Evolutionary conservation across 53 echinoderm and acorn worm species (phyloP).

Genomic region (Mesocentrotus franciscanus): DNA sequence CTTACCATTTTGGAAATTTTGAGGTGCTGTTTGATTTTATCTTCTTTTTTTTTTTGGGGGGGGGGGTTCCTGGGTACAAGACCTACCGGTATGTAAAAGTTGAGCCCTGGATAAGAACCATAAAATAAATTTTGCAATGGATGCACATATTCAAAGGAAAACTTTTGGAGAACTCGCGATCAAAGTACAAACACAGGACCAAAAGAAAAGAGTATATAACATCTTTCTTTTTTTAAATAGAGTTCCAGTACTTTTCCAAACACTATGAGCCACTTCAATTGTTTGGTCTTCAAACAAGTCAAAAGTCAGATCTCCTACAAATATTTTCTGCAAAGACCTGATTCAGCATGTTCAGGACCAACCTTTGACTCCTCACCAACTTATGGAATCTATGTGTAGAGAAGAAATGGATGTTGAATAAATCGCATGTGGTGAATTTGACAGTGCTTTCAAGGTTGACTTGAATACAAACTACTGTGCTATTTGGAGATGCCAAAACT

Average conservation of each 20-base stretch:
- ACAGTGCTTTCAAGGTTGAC: not conserved
- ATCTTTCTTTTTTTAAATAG: not conserved
- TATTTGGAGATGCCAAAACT: no score
- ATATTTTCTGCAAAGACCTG: not conserved
- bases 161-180: not conserved
- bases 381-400: not conserved
- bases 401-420: not conserved
- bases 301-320: not conserved
- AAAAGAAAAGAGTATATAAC: not conserved
- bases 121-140: no score
- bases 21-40: no score
- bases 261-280: not conserved
- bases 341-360: not conserved
- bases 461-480: not conserved
- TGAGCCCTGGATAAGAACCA: no score
- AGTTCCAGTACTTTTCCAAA: conserved; percentile 27
- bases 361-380: not conserved
- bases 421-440: not conserved
- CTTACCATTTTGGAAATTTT: no score
- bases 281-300: not conserved
- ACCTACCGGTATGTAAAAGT: no score
- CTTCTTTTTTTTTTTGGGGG: no score
- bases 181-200: not conserved
- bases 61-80: no score
- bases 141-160: not conserved